Conservation (phyloP, 2,888 invertebrate genomes). For the Crioceris asparagi region DNA sequence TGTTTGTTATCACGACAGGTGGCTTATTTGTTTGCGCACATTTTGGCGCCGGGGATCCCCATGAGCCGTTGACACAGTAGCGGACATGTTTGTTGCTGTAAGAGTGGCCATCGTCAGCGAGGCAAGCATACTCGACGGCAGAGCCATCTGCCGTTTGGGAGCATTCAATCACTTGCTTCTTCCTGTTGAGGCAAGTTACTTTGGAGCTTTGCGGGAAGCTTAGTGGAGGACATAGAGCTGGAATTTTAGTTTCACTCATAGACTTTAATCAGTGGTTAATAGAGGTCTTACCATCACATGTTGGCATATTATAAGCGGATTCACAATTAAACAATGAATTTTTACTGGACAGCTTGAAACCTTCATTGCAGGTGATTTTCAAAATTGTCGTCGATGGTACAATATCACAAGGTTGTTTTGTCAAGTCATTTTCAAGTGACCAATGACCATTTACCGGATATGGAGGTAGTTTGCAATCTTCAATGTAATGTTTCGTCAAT, state of each 20-base stretch:
- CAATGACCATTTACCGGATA: constrained; percentile 14
- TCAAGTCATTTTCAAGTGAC: constrained; percentile 5
- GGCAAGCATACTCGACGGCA: constrained; percentile 12
- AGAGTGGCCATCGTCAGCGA: neutral
- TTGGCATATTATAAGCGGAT: constrained; percentile 8
- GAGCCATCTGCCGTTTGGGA: constrained; percentile 14
- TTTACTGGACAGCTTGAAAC: constrained; percentile 9
- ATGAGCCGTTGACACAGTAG: constrained; percentile 11
- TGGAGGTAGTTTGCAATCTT: constrained; percentile 16
- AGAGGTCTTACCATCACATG: constrained; percentile 14
- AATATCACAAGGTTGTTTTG: constrained; percentile 10
- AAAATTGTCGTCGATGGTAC: constrained; percentile 9
- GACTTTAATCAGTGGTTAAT: neutral
- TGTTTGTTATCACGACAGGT: neutral
- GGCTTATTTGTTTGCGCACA: constrained; percentile 3
- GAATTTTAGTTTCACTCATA: neutral
- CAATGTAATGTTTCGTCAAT: constrained; percentile 10
- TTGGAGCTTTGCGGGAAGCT: constrained; percentile 10
- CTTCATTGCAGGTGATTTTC: constrained; percentile 11
- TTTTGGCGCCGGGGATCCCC: constrained; percentile 15
- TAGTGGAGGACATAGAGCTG: constrained; percentile 13
- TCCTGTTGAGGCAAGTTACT: constrained; percentile 13
- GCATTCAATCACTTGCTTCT: constrained; percentile 10
- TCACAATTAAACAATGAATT: constrained; percentile 6
- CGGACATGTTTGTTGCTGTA: constrained; percentile 12